Evolutionary conservation across 2,888 invertebrate genomes (phyloP), one percentile per base, ranked within the genome.

Genomic region (Phytoseiulus persimilis): DNA sequence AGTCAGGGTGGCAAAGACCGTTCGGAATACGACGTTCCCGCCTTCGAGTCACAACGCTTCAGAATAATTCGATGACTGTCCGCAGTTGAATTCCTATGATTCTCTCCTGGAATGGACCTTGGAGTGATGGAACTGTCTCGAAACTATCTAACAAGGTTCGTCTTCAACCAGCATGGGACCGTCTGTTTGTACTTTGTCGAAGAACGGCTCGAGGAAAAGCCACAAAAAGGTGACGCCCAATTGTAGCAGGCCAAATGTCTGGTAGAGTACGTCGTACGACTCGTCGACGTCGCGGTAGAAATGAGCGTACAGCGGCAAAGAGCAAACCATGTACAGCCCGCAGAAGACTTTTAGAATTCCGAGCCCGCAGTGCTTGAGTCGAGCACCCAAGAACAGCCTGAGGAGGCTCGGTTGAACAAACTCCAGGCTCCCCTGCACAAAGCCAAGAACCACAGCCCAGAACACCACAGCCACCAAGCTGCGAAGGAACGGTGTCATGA

Each of bases 141-240:
- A 46, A 46, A 6, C 46, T 14, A 14, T 65, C 65, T 65, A 65
- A 28, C 65, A 65, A 18, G 28, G 2, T 11, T 65, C 87, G 33
- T 32, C 33, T 32, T 87, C 87, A 32, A n/a, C 33, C 11, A 87
- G 28, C 1, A 39, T 31, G 11, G 32, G 39, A 87, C 45, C 45
- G 33, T 28, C n/a, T 9, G 33, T 33, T 31, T 33, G 33, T 0
- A 39, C 31, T 23, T 33, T 32, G 32, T 87, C 33, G n/a, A 87
- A 87, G 31, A 87, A 87, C 39, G 87, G 87, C 31, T 87, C 87
- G n/a, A 87, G 87, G 33, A 87, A 87, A 11, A 87, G 33, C 87
- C 87, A 87, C 39, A 39, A 28, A 31, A 39, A 87, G 87, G 87
- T 39, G 33, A 87, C 39, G 23, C 87, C 87, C 39, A 33, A 11